A percentile compares a stretch with the other conserved stretches of the same genome.
Evolutionary conservation across 2,888 invertebrate species (phyloP).

Genomic region (Callimorpha dominula): DNA sequence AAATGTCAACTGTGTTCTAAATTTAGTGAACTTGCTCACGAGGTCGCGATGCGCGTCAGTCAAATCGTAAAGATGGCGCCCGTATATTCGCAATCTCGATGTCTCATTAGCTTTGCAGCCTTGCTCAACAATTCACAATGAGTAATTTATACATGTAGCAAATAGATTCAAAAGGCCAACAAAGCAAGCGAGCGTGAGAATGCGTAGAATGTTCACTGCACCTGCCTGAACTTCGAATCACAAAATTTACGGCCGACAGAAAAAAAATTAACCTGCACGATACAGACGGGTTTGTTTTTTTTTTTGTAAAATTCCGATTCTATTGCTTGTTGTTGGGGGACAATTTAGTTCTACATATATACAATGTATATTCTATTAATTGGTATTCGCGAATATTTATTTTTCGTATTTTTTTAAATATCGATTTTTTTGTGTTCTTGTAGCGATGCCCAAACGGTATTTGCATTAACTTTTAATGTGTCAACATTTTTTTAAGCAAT

Average conservation of each 20-base stretch:
- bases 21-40: conserved; percentile 76
- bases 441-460: background rate
- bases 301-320: conserved; percentile 19
- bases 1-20: conserved; percentile 72
- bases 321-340: conserved; percentile 8
- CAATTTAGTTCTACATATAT: background rate
- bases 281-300: conserved; percentile 21
- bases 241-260: conserved; percentile 32
- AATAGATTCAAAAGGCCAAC: conserved; percentile 69
- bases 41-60: conserved; percentile 73
- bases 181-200: conserved; percentile 67
- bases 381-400: background rate
- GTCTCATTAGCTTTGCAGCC: conserved; percentile 72
- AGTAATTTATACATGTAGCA: conserved; percentile 65
- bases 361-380: background rate
- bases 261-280: conserved; percentile 33
- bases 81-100: conserved; percentile 71
- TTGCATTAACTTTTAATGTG: too few species aligned
- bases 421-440: background rate
- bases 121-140: conserved; percentile 75
- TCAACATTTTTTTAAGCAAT: background rate
- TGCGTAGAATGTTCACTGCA: conserved; percentile 57
- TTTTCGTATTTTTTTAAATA: background rate
- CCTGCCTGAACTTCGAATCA: conserved; percentile 54
- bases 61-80: conserved; percentile 77